phyloP scores from a whole-genome alignment of 2,113 vertebrate genomes.

The Tonatia bakeri region DNA sequence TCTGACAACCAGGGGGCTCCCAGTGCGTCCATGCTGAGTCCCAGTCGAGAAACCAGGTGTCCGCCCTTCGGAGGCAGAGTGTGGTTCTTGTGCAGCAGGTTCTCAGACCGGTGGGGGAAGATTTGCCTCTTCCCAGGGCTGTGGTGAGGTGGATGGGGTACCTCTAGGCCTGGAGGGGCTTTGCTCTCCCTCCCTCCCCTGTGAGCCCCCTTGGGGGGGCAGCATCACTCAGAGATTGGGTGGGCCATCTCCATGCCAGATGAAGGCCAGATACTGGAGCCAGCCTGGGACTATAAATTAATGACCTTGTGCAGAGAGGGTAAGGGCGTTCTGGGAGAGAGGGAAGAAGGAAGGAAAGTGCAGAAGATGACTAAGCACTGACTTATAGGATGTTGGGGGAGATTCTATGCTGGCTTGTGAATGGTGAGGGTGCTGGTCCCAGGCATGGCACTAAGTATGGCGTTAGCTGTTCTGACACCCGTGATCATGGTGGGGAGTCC shows the following conservation, averaged over 20 bases:
- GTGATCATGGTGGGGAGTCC: neutral
- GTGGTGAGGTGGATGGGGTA: neutral
- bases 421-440: neutral
- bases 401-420: neutral
- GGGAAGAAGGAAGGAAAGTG: neutral
- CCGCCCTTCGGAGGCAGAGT: neutral
- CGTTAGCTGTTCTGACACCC: neutral
- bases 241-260: neutral
- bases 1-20: neutral
- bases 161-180: neutral
- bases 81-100: neutral
- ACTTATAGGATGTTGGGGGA: neutral
- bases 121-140: neutral
- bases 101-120: neutral
- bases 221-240: neutral
- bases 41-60: neutral
- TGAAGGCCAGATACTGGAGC: neutral
- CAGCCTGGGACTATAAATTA: neutral
- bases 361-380: neutral
- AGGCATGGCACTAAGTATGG: fast-evolving
- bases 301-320: neutral
- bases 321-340: neutral
- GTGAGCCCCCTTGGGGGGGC: neutral
- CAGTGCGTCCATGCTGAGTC: fast-evolving
- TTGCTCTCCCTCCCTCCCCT: too few relatives aligned